A percentile compares a stretch with the other conserved stretches of the same genome.
Evolutionary conservation across 2,113 vertebrate species (phyloP).

Genomic region (Myotis davidii): DNA sequence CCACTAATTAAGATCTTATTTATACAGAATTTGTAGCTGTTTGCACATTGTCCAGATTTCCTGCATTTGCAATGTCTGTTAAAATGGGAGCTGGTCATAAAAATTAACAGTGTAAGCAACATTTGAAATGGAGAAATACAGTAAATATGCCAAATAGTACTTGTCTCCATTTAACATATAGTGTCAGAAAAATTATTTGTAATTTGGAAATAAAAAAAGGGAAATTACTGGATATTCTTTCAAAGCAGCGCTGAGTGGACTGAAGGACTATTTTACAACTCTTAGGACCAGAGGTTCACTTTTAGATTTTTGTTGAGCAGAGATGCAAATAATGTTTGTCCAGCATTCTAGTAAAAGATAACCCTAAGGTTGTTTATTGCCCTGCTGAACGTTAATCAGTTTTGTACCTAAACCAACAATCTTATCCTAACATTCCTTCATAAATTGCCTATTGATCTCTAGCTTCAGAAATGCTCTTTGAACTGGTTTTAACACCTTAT

Average conservation of each 20-base stretch:
- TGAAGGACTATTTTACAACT: neutral
- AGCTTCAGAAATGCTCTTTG: neutral
- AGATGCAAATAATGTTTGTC: neutral
- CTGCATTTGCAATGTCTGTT: neutral
- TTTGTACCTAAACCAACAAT: neutral
- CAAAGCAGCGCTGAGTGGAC: neutral
- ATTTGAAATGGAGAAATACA: neutral
- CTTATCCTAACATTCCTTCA: neutral
- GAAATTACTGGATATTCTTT: neutral
- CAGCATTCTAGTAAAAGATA: neutral
- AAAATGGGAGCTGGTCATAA: conserved; percentile 39
- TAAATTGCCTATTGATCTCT: neutral
- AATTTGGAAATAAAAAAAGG: neutral
- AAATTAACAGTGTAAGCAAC: conserved; percentile 34
- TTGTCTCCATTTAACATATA: neutral
- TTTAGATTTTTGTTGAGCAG: conserved; percentile 14
- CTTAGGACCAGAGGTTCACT: neutral
- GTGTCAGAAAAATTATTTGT: neutral
- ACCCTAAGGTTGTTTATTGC: neutral
- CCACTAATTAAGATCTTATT: neutral
- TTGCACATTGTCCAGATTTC: neutral
- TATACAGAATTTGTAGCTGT: conserved; percentile 28
- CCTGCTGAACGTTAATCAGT: neutral
- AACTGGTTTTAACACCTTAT: neutral
- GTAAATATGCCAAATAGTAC: neutral